These are phyloP conservation scores for Leucoraja erinaceus DNA, from an alignment of 2,113 vertebrate species.

Conservation along the genomic window DNA sequence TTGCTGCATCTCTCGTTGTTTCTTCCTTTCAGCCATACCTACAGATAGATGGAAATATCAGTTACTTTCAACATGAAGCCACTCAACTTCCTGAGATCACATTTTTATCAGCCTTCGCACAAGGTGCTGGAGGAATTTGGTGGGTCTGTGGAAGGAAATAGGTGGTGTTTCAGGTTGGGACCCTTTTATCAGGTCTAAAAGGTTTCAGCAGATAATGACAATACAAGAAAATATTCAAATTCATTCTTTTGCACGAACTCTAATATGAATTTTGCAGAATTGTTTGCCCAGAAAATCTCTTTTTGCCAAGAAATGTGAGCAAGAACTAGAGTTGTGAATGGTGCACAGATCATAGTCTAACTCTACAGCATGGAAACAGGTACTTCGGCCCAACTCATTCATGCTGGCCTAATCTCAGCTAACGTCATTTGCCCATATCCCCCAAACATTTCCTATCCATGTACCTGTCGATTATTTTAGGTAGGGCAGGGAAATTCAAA, in stretches of 20 bases:
- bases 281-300: background rate
- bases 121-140: too few relatives aligned
- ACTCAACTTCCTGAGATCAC: background rate
- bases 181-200: background rate
- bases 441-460: too few relatives aligned
- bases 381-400: too few relatives aligned
- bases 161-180: too few relatives aligned
- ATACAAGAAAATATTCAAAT: background rate
- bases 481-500: background rate
- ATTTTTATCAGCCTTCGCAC: too few relatives aligned
- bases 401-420: too few relatives aligned
- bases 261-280: background rate
- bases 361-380: too few relatives aligned
- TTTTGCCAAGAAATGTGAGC: background rate
- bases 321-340: background rate
- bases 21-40: conserved; percentile 49
- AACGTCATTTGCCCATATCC: too few relatives aligned
- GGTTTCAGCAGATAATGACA: background rate
- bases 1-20: conserved; percentile 43
- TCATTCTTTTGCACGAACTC: background rate
- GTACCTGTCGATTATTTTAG: background rate
- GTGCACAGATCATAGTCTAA: background rate
- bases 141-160: too few relatives aligned
- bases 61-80: background rate
- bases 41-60: background rate